Evolutionary conservation across 2,797 vertebrate genomes (phyloP).

Genomic region (Tragopan temminckii): DNA sequence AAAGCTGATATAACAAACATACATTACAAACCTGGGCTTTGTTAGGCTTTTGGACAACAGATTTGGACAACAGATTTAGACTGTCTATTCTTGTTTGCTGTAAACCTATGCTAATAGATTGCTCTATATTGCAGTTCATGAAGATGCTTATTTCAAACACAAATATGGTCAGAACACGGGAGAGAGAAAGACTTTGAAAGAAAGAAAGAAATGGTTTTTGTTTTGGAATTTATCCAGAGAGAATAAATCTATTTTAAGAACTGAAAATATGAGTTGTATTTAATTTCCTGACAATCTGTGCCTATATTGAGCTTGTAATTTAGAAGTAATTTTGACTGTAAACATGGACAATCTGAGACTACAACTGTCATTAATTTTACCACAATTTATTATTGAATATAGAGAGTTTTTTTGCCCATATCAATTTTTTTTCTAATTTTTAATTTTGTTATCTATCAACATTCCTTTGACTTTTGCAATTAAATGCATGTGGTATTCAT

Average conservation of each 20-base stretch:
- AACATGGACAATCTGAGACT: neutral
- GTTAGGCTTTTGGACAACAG: neutral
- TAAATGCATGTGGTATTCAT: neutral
- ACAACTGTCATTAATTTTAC: neutral
- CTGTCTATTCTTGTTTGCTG: neutral
- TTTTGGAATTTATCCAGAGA: neutral
- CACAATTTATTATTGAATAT: neutral
- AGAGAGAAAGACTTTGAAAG: neutral
- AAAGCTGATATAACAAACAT: rapidly evolving
- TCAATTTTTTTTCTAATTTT: neutral
- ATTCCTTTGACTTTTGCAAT: neutral
- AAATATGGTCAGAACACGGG: neutral
- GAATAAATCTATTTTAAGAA: neutral
- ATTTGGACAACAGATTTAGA: neutral
- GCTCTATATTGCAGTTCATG: neutral
- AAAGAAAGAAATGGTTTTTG: neutral
- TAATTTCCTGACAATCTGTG: neutral
- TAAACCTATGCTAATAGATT: neutral
- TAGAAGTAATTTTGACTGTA: neutral
- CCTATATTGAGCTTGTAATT: neutral
- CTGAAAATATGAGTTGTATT: neutral
- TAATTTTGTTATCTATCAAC: neutral
- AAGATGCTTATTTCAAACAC: neutral
- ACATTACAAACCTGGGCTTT: neutral
- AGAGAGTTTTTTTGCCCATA: neutral